These are phyloP conservation scores for Gymnorhina tibicen DNA, from an alignment of 2,113 vertebrate species.

Conservation along the genomic window DNA sequence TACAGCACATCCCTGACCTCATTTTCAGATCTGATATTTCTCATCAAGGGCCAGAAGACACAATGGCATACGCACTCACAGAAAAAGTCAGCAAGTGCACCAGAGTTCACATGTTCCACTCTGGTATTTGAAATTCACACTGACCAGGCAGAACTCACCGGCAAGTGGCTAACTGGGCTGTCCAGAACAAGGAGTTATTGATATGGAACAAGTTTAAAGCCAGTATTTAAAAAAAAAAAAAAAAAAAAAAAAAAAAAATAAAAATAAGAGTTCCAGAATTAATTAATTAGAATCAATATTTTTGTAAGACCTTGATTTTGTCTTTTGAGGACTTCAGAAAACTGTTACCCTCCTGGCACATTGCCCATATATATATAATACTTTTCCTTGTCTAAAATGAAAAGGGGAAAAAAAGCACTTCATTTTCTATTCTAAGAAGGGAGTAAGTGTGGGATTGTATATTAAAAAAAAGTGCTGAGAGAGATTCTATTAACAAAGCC, in stretches of 20 bases:
- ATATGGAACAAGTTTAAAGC: not conserved
- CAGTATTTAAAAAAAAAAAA: not conserved
- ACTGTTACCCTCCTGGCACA: not conserved
- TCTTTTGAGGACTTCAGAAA: not conserved
- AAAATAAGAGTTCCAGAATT: not conserved
- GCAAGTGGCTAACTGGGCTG: not conserved
- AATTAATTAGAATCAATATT: not conserved
- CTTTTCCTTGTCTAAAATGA: not conserved
- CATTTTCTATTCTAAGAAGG: not conserved
- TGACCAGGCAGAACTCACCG: not conserved
- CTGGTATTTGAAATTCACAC: not conserved
- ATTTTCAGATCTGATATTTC: not conserved
- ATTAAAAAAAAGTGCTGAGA: not conserved
- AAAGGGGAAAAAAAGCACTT: not conserved
- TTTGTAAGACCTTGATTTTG: not conserved
- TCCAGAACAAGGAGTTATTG: not conserved
- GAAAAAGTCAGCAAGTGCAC: not conserved
- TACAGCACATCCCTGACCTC: not conserved
- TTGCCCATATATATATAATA: not conserved
- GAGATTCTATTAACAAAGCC: not conserved
- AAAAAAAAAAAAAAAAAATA: not conserved
- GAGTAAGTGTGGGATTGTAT: not conserved
- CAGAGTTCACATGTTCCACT: not conserved
- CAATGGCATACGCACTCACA: not conserved
- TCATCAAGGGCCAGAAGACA: not conserved